Evolutionary conservation across 2,888 invertebrate genomes (phyloP).

Genomic region (Stenichneumon culpator): DNA sequence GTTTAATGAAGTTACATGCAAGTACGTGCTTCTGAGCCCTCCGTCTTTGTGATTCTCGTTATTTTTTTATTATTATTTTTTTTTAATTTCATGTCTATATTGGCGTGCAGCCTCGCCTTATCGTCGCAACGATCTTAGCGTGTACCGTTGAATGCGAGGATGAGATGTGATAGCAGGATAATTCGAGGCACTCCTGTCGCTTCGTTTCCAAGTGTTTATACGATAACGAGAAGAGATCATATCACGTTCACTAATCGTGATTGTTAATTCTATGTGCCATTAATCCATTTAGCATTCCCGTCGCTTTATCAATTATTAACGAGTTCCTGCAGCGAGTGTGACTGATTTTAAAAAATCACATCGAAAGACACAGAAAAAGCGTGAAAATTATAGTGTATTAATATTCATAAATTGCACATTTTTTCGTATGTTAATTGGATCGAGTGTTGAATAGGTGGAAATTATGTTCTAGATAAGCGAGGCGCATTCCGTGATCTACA

Average conservation of each 20-base stretch:
- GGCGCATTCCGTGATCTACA: neutral
- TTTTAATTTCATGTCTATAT: conserved; percentile 42
- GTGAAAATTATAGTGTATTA: conserved; percentile 11
- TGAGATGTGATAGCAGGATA: conserved; percentile 30
- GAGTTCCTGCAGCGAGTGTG: neutral
- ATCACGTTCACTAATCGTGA: conserved; percentile 38
- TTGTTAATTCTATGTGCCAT: conserved; percentile 52
- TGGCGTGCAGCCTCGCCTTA: conserved; percentile 22
- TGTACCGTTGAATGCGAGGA: conserved; percentile 58
- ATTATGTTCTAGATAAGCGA: neutral
- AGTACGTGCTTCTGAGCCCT: conserved; percentile 38
- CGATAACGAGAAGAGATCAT: conserved; percentile 20
- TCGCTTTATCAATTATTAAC: conserved; percentile 41
- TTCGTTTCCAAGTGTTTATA: conserved; percentile 23
- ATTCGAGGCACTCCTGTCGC: conserved; percentile 19
- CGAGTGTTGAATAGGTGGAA: neutral
- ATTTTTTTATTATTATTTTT: conserved; percentile 13
- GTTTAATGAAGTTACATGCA: conserved; percentile 60
- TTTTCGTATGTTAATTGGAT: conserved; percentile 12
- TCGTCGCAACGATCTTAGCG: conserved; percentile 30
- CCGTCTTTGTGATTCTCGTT: conserved; percentile 36
- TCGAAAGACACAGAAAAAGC: conserved; percentile 7
- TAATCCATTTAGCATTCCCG: conserved; percentile 36
- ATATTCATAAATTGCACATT: conserved; percentile 20
- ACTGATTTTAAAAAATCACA: neutral